Evolutionary conservation across 2,888 invertebrate species (phyloP).

Genomic region (Perizoma flavofasciatum): DNA sequence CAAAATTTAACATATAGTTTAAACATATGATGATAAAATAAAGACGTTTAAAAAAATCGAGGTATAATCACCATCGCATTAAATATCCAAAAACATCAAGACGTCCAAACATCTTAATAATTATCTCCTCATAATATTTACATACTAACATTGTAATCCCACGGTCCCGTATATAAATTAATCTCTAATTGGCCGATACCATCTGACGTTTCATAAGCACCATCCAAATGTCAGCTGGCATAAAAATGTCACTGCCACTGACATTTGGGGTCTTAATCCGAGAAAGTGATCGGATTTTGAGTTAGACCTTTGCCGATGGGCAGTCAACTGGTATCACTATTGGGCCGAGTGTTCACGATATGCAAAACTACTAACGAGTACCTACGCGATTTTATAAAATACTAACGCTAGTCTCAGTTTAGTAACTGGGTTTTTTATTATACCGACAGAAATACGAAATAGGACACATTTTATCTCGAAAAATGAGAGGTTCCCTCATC

Average conservation of each 20-base stretch:
- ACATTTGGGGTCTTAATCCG: constrained; percentile 79
- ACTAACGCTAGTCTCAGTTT: too few species aligned
- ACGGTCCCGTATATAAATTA: constrained; percentile 62
- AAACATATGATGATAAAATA: too few species aligned
- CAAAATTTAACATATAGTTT: too few species aligned
- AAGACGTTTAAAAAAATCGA: too few species aligned
- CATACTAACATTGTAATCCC: constrained; percentile 37
- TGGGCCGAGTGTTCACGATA: constrained; percentile 19
- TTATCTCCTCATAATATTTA: constrained; percentile 31
- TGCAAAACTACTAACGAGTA: background rate
- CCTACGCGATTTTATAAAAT: too few species aligned
- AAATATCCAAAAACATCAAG: constrained; percentile 17
- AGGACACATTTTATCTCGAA: too few species aligned
- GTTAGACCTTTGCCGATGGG: constrained; percentile 46
- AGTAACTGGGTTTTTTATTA: too few species aligned
- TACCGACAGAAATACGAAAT: too few species aligned
- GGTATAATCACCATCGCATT: too few species aligned
- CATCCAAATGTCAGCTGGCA: constrained; percentile 75
- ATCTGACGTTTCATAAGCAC: constrained; percentile 66
- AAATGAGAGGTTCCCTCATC: too few species aligned
- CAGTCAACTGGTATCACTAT: constrained; percentile 32
- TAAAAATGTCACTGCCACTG: constrained; percentile 81
- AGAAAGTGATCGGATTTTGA: constrained; percentile 75
- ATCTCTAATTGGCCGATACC: constrained; percentile 79
- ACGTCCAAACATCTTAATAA: constrained; percentile 21